Evolutionary conservation across 2,113 vertebrate genomes (phyloP).

Genomic region (Phaetusa simplex): DNA sequence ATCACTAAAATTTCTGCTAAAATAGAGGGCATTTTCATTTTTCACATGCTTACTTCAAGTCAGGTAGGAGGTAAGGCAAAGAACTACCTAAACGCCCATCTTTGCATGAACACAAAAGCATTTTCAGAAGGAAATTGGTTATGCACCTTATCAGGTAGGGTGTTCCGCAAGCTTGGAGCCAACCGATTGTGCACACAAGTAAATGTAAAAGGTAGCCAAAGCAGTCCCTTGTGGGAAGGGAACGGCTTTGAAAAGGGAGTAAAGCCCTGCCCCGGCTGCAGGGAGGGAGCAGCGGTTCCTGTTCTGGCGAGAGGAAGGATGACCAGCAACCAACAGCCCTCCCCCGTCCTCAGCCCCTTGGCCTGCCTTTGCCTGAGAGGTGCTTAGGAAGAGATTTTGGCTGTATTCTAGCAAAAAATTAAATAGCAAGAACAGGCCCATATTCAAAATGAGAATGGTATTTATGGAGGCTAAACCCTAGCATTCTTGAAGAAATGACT

Average conservation of each 20-base stretch:
- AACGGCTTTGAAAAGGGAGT: not conserved
- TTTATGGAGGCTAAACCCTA: not conserved
- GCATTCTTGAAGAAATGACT: not conserved
- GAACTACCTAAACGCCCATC: not conserved
- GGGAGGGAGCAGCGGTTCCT: not conserved
- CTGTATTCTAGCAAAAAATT: not conserved
- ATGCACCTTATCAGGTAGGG: accelerated
- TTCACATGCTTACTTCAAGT: not conserved
- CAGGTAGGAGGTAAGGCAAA: not conserved
- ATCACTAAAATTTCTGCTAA: not conserved
- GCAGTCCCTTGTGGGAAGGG: not conserved
- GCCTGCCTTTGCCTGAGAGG: not conserved
- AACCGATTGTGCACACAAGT: not conserved
- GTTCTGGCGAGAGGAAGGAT: not conserved
- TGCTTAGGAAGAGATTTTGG: not conserved
- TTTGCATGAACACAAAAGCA: not conserved
- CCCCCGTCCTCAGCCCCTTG: not conserved
- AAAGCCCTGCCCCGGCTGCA: not conserved
- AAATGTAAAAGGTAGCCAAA: not conserved
- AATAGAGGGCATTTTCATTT: not conserved
- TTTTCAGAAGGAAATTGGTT: not conserved
- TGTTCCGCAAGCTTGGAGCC: not conserved
- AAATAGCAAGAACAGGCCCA: not conserved
- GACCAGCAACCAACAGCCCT: not conserved
- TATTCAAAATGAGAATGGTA: not conserved